Percentiles rank a stretch among this genome's conserved stretches.
phyloP scores from a whole-genome alignment of 2,797 vertebrate genomes.

The Salmo trutta region DNA sequence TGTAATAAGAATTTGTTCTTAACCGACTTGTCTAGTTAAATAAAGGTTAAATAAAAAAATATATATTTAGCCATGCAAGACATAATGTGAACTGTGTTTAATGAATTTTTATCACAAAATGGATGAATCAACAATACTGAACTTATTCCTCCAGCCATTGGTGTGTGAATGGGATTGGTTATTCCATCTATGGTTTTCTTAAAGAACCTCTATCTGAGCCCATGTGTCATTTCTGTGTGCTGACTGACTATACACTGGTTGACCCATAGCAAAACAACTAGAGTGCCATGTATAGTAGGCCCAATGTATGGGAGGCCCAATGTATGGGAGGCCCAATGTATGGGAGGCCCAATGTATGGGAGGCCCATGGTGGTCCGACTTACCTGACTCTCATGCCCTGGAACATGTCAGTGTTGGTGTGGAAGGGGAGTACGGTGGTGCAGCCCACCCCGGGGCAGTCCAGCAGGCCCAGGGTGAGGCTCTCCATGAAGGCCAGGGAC shows the following conservation, averaged over 20 bases:
- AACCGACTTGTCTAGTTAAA: too few species aligned
- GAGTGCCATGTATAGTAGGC: not conserved
- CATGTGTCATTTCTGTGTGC: not conserved
- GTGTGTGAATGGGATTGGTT: not conserved
- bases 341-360: not conserved
- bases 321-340: not conserved
- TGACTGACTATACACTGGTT: not conserved
- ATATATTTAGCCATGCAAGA: not conserved
- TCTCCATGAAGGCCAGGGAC: conserved; percentile 97
- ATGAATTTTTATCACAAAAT: not conserved
- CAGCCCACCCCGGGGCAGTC: conserved; percentile 94
- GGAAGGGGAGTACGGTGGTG: conserved; percentile 95
- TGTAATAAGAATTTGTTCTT: too few species aligned
- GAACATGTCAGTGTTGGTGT: conserved; percentile 91
- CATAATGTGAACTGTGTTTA: not conserved
- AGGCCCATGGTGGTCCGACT: not conserved
- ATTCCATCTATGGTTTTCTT: not conserved
- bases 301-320: not conserved
- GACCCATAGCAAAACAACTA: not conserved
- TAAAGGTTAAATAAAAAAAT: too few species aligned
- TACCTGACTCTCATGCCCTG: conserved; percentile 64
- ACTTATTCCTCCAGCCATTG: not conserved
- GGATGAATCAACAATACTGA: not conserved
- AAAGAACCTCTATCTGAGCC: not conserved
- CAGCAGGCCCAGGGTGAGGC: conserved; percentile 92